Evolutionary conservation across 2,797 vertebrate genomes (phyloP), one percentile per base, ranked within the genome.

Genomic region (Melanotaenia nigrans): DNA sequence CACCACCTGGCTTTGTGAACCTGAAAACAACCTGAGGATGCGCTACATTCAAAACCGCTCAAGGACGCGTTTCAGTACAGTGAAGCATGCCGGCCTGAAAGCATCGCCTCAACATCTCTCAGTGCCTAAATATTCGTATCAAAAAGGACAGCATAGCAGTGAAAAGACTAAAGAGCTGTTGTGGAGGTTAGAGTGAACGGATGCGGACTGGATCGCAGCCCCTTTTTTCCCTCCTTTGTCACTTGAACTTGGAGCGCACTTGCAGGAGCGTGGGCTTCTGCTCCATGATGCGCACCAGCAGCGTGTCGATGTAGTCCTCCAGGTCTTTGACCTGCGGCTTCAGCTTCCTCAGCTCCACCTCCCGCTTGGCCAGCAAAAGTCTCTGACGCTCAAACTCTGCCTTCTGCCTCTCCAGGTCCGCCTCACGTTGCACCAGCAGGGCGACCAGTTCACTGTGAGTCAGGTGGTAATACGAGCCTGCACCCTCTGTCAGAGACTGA

Each of bases 211-310:
- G 30, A 65, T 56, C 68, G 71, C 56, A 63, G 40, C 62, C 68
- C 57, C 73, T 10, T 20, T 47, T 47, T 45, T 42, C n/a, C 5
- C 33, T 22, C 40, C n/a, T 11, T 38, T 18, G 75, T 95, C 93
- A 90, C 87, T 90, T 94, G 72, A 77, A 84, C 93, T 92, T 96
- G 91, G 0, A 91, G 87, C 94, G 90, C 68, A 97, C 96, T 93
- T 99, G 98, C 87, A 99, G 95, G 72, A 99, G 94, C 0, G 96
- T 96, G 30, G 98, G 98, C 0, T 96, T 98, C 82, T 97, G 96
- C 82, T 99, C 98, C 96, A 99, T 99, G 93, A 99, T 99, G 87
- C 96, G 96, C 78, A 99, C 97, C 83, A 99, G 94, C 87, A 99
- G 94, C 69, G 95, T 96, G 95, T 99, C 98, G 0, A 99, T 99